These are phyloP conservation scores for Nansenia antarctica DNA, from an alignment of 2,113 vertebrate genomes.

Conservation along the genomic window DNA sequence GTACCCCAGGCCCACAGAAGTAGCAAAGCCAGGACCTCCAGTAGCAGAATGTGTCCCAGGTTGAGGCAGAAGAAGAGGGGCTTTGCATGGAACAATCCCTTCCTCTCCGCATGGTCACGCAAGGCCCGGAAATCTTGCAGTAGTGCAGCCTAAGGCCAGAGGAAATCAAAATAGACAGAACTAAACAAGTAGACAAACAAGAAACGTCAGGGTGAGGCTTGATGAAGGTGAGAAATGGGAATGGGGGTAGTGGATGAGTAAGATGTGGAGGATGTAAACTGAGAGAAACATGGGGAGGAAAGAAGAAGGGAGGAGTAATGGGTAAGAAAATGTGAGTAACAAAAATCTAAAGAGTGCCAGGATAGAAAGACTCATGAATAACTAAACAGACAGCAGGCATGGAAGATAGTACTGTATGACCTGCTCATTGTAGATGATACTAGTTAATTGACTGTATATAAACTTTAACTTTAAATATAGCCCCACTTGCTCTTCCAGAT, in stretches of 20 bases:
- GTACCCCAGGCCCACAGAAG: constrained; percentile 81
- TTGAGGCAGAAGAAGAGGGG: constrained; percentile 86
- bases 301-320: background rate
- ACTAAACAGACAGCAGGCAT: constrained; percentile 5
- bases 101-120: constrained; percentile 73
- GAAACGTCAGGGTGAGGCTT: background rate
- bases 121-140: constrained; percentile 85
- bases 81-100: constrained; percentile 79
- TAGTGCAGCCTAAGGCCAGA: constrained; percentile 71
- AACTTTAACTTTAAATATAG: background rate
- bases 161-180: background rate
- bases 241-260: background rate
- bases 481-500: background rate
- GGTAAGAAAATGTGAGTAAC: constrained; percentile 4
- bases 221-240: background rate
- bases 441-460: background rate
- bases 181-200: background rate
- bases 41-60: constrained; percentile 82
- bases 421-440: background rate
- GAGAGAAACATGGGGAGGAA: background rate
- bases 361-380: constrained; percentile 26
- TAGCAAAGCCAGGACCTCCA: constrained; percentile 84
- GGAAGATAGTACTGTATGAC: too few relatives aligned
- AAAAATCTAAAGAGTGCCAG: background rate
- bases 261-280: background rate